Evolutionary conservation across 2,113 vertebrate species (phyloP), one percentile per base, ranked within the genome.

Genomic region (Brienomyrus longianalis): DNA sequence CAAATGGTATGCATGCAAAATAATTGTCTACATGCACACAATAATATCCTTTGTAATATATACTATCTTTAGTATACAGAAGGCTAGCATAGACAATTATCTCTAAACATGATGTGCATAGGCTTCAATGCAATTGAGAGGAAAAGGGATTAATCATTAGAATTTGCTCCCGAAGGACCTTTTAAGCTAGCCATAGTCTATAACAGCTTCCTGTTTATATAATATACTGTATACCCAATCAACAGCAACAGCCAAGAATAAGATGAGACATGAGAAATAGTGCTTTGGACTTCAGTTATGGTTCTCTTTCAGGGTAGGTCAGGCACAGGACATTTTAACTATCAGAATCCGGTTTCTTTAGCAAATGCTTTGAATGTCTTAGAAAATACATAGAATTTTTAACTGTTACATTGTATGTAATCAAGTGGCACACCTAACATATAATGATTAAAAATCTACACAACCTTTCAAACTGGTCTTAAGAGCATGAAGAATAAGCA

Each of bases 1-100:
- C 89, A 87, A 88, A 88, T 89, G 62, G 86, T 91, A 70, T 91
- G 90, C 92, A 94, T 94, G 92, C 93, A 92, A 92, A 91, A 77
- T 62, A 74, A 80, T 31, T 83, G 19, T 62, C 89, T 89, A 62
- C 52, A 35, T 84, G 88, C 45, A 52, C 56, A 90, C 84, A 77
- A 3, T 80, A 54, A 21, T 62, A 70, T 52, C 48, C 11, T 66
- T 87, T 50, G 45, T n/a, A 48, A 86, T 31, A 86, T 52, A 87
- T 74, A 56, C 47, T 39, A 27, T 52, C n/a, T 70, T 66, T 52
- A 62, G 54, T 89, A 89, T 89, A 86, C 85, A 31, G 80, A 85
- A 89, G 54, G 50, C 52, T 84, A 48, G 43, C 83, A 85, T 85
- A 50, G 83, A 80, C 74, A 80, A 5, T 51, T 43, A 80, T 83